Percentiles rank a stretch among this genome's conserved stretches.
Evolutionary conservation across 2,888 invertebrate species (phyloP).

Genomic region (Ceriagrion tenellum): DNA sequence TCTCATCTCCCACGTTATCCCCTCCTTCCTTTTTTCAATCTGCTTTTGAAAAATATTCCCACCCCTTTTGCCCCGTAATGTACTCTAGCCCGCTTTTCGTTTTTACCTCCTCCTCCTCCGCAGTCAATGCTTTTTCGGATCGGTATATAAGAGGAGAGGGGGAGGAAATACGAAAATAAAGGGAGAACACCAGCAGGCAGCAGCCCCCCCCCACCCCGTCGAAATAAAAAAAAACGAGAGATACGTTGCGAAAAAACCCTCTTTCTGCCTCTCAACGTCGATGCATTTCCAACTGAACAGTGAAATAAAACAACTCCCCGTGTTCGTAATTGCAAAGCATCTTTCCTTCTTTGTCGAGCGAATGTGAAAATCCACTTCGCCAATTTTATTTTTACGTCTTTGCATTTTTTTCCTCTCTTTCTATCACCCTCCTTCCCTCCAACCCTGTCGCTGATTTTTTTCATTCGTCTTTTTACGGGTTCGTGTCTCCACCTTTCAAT

Average conservation of each 20-base stretch:
- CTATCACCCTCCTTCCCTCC: neutral
- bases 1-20: neutral
- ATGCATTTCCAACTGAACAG: slow-evolving; percentile 67
- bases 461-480: neutral
- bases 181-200: neutral
- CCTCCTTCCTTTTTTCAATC: slow-evolving; percentile 7
- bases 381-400: slow-evolving; percentile 45
- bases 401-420: neutral
- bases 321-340: slow-evolving; percentile 66
- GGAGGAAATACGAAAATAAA: slow-evolving; percentile 9
- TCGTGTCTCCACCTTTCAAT: neutral
- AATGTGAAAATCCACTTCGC: slow-evolving; percentile 64
- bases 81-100: slow-evolving; percentile 48
- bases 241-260: neutral
- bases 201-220: too few species aligned
- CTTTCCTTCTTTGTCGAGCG: slow-evolving; percentile 61
- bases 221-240: too few species aligned
- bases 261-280: slow-evolving; percentile 50
- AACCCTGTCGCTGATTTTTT: neutral
- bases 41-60: slow-evolving; percentile 48
- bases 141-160: neutral
- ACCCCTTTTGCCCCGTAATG: slow-evolving; percentile 31
- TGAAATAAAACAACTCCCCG: slow-evolving; percentile 47
- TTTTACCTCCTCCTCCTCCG: slow-evolving; percentile 32
- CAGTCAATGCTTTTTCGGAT: slow-evolving; percentile 58